Evolutionary conservation across 2,113 vertebrate genomes (phyloP).

Genomic region (Ceyx margarethae): DNA sequence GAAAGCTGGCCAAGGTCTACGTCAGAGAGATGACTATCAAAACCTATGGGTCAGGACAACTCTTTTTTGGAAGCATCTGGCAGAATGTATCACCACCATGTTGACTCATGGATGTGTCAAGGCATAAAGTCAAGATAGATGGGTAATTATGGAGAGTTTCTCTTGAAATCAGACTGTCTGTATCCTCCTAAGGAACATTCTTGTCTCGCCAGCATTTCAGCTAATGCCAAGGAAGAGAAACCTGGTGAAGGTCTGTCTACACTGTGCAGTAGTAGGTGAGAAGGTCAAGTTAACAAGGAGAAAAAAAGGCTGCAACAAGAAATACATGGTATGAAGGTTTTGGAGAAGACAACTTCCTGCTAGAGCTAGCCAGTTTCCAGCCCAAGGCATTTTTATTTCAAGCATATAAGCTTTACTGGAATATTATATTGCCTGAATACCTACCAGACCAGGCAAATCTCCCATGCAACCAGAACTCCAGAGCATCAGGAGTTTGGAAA

Average conservation of each 20-base stretch:
- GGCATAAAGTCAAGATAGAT: background rate
- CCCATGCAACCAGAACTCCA: background rate
- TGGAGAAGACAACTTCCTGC: background rate
- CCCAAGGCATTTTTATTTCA: background rate
- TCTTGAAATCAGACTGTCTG: background rate
- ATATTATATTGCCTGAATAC: background rate
- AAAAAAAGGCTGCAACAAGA: background rate
- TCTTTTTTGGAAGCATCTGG: slow-evolving; percentile 7
- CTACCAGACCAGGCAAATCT: background rate
- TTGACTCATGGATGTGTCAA: slow-evolving; percentile 56
- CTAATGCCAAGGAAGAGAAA: background rate
- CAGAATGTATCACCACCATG: background rate
- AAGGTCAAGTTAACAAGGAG: background rate
- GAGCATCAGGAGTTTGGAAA: background rate
- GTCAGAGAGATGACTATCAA: slow-evolving; percentile 42
- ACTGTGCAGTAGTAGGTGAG: background rate
- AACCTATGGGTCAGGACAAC: background rate
- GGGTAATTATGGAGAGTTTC: background rate
- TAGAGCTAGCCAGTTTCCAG: background rate
- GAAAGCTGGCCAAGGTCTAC: background rate
- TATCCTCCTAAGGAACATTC: background rate
- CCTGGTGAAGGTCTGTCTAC: background rate
- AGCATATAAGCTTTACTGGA: background rate
- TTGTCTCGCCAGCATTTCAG: background rate
- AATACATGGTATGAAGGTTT: background rate